Conservation (phyloP, 2,888 invertebrate genomes). For the Ichneumoninae sp. region DNA sequence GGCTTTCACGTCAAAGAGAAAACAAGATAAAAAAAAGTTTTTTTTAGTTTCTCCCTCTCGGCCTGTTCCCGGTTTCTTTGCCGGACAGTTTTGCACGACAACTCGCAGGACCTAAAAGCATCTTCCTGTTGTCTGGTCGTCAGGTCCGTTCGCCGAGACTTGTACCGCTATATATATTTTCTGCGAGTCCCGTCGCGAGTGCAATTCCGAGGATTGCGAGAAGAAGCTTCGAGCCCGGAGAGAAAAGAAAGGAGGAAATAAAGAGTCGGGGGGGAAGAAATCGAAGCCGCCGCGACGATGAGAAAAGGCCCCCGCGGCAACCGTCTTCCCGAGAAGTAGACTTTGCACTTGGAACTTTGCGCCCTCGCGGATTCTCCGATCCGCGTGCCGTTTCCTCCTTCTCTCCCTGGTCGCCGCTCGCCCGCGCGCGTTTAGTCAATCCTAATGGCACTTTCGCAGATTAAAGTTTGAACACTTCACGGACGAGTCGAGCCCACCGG, state of each 20-base stretch:
- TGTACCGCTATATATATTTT: conserved; percentile 22
- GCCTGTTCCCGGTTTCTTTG: background rate
- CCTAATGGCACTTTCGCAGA: conserved; percentile 79
- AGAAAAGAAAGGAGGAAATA: conserved; percentile 57
- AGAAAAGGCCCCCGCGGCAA: conserved; percentile 57
- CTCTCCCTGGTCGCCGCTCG: conserved; percentile 26
- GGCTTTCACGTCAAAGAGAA: background rate
- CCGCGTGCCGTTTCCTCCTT: conserved; percentile 35
- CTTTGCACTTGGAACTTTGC: conserved; percentile 81
- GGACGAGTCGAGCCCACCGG: conserved; percentile 56
- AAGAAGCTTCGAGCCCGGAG: conserved; percentile 69
- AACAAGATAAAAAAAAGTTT: conserved; percentile 39
- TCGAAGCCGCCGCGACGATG: conserved; percentile 66
- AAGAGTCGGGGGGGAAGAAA: conserved; percentile 25
- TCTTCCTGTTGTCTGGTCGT: conserved; percentile 81
- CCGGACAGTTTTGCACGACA: conserved; percentile 47
- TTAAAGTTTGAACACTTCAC: conserved; percentile 80
- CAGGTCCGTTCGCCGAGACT: conserved; percentile 58
- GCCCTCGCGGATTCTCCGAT: conserved; percentile 67
- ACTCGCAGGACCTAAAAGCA: conserved; percentile 77
- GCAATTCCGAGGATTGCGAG: conserved; percentile 60
- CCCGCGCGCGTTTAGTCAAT: conserved; percentile 77
- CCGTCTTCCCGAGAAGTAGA: conserved; percentile 73
- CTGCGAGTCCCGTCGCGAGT: conserved; percentile 34
- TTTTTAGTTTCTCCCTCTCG: conserved; percentile 31